These are phyloP conservation scores for Crenuchus spilurus DNA, from an alignment of 2,797 vertebrate genomes.

Conservation along the genomic window DNA sequence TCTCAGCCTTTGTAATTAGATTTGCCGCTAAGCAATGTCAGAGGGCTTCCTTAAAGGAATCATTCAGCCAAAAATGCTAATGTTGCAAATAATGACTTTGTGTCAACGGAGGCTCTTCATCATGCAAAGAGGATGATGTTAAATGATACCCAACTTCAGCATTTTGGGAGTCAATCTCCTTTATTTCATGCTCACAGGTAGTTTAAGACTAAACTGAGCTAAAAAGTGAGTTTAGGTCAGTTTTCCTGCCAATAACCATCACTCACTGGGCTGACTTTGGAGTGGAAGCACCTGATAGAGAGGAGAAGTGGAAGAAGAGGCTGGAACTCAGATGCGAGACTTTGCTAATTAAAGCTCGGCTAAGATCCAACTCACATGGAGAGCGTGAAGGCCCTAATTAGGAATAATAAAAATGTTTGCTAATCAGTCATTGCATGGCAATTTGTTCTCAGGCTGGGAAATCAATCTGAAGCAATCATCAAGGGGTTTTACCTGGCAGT, in stretches of 20 bases:
- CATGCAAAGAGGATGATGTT: background rate
- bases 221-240: background rate
- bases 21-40: background rate
- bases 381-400: constrained; percentile 69
- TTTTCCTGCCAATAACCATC: background rate
- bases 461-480: constrained; percentile 57
- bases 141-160: background rate
- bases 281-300: constrained; percentile 8
- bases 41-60: background rate
- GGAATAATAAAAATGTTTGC: constrained; percentile 70
- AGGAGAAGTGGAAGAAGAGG: background rate
- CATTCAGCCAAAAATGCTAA: constrained; percentile 1
- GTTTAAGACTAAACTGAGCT: background rate
- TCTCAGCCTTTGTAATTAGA: constrained; percentile 25
- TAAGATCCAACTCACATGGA: constrained; percentile 38
- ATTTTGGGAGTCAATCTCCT: background rate
- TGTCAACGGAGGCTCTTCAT: background rate
- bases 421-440: constrained; percentile 72
- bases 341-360: constrained; percentile 52
- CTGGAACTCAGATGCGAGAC: constrained; percentile 2
- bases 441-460: constrained; percentile 71
- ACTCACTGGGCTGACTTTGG: constrained; percentile 16
- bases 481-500: constrained; percentile 52
- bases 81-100: background rate
- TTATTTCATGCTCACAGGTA: background rate